Evolutionary conservation across 2,888 invertebrate species (phyloP), one percentile per base, ranked within the genome.

Genomic region (Sphaerophoria taeniata): DNA sequence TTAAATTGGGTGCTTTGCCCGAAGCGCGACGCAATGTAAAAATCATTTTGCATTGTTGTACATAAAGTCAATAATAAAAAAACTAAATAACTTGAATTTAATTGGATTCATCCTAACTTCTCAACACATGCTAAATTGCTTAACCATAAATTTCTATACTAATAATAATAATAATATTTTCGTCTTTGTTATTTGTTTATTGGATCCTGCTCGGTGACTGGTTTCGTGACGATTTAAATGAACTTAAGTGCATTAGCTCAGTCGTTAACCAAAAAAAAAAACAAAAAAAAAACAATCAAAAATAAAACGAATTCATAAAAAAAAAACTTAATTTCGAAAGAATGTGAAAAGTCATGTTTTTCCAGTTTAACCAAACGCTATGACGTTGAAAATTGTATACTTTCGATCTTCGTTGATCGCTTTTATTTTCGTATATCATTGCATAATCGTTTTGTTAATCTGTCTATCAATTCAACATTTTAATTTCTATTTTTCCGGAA

Each of bases 271-370:
- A 63, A 63, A 61, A 14, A 7, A 61, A 61, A 47, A 51, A 47
- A 63, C 11, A 33, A 45, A 33, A n/a, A 49, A 61, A 58, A 0
- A 45, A 24, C 24, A 24, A 24, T 24, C 6, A 31, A 39, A 56
- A 58, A 39, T 39, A 60, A 60, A 34, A n/a, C 3, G 43, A 24
- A 24, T 24, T 24, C 24, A 24, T 24, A 24, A 24, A 31, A 63
- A 61, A 45, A 31, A 12, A 60, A 45, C 11, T 34, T 16, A 49
- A 65, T 36, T 16, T 65, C 4, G 4, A 65, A 65, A 7, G 34
- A 65, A 65, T 65, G 65, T 36, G 5, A 49, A 65, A 16, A 49
- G 49, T 65, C 65, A 65, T 33, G 63, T 63, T 61, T 47, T 63
- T 33, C 63, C 3, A 47, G 47, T 63, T 63, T 63, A 16, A 24